phyloP scores from a whole-genome alignment of 1,140 invertebrate species.

The Orius insidiosus region DNA sequence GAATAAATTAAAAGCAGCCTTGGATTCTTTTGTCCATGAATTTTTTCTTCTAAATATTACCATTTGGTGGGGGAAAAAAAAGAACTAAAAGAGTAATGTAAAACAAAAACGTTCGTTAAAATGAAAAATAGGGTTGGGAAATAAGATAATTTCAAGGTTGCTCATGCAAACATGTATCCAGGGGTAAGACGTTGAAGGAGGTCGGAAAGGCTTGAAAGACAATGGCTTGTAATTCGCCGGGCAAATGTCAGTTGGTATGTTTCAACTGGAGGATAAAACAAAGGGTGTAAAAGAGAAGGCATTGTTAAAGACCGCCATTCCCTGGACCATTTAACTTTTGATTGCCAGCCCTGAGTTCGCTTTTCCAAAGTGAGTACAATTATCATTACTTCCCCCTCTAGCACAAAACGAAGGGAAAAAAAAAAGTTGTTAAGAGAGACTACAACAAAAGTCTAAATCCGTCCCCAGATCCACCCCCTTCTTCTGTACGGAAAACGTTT shows the following conservation, averaged over 20 bases:
- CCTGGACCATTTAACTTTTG: constrained; percentile 16
- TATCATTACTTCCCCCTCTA: constrained; percentile 12
- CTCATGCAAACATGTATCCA: too few species aligned
- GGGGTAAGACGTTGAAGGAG: too few species aligned
- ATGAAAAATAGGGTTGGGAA: too few species aligned
- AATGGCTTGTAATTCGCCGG: constrained; percentile 3
- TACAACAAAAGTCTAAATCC: constrained; percentile 12
- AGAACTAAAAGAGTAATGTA: too few species aligned
- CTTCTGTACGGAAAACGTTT: constrained; percentile 14
- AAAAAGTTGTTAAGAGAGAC: constrained; percentile 10
- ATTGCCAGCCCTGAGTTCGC: constrained; percentile 6
- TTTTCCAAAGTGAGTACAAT: constrained; percentile 14
- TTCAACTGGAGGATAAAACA: constrained; percentile 6
- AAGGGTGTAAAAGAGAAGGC: constrained; percentile 1
- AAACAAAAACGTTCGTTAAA: too few species aligned
- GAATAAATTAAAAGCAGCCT: too few species aligned
- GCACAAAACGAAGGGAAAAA: constrained; percentile 5
- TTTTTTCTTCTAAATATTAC: too few species aligned
- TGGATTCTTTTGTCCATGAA: too few species aligned
- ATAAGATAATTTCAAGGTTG: too few species aligned
- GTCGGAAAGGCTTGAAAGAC: background rate
- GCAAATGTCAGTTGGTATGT: constrained; percentile 9
- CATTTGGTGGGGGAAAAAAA: too few species aligned
- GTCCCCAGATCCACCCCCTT: background rate
- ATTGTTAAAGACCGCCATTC: constrained; percentile 10